Base-by-base conservation (phyloP, 2,797 vertebrate genomes). In the Adelosebastes latens region DNA sequence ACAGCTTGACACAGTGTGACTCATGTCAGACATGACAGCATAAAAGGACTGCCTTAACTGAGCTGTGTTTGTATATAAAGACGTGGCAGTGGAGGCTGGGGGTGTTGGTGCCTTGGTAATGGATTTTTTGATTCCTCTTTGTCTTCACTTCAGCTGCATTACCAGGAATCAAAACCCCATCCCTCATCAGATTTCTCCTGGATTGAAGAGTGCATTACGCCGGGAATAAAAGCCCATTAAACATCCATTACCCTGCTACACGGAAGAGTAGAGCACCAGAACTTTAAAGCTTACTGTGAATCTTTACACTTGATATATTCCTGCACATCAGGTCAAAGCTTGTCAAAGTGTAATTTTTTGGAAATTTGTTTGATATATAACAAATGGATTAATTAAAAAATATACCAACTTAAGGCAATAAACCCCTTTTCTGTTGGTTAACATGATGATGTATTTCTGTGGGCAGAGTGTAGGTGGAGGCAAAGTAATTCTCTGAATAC, bases 1-100 rank as follows among this genome's bases (percentile, higher is more conserved):
- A 84, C 72, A 89, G 88, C 81, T 72, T 73, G 72, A 87, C 81
- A 55, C 73, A 72, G 64, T 77, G 72, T 75, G 83, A 86, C 53
- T 88, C 81, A 72, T 86, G 85, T 90, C 70, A 82, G 68, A 85
- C 80, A 80, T 34, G 29, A 71, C 39, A 39, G 13, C 74, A 86
- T 56, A 59, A 82, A 70, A 76, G 63, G 60, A 66, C 34, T 11
- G 39, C 32, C 46, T 63, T 36, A 53, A 32, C 69, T 14, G 66
- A 49, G 68, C 60, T 49, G 24, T 59, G 61, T 42, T 42, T 6
- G 12, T 65, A 39, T 67, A 42, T n/a, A 61, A 36, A 52, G 65
- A 29, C 14, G 58, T 66, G 5, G 9, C 65, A 62, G 36, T 34
- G 64, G 72, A 87, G 62, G 61, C 53, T 64, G 36, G 42, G 1